A percentile compares a stretch with the other conserved stretches of the same genome.
These are phyloP conservation scores for Vimba vimba DNA, from an alignment of 2,113 vertebrate genomes.

Conservation along the genomic window DNA sequence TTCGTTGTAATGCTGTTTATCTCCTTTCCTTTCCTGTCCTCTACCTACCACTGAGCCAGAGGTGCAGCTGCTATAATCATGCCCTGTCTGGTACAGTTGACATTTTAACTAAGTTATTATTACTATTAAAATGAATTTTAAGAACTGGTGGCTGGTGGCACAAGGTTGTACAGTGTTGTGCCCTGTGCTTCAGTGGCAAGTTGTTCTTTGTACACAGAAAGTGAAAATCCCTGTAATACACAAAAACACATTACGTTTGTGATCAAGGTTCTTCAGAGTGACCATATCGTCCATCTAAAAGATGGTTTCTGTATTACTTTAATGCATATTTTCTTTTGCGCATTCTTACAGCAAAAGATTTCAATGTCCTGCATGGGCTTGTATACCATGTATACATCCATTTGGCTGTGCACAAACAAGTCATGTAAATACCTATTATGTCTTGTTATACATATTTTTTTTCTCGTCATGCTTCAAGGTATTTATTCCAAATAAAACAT, in stretches of 20 bases:
- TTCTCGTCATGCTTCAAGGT: conserved; percentile 73
- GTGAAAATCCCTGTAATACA: conserved; percentile 71
- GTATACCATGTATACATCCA: conserved; percentile 85
- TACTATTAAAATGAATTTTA: conserved; percentile 66
- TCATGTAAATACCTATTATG: conserved; percentile 73
- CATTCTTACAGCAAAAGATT: conserved; percentile 80
- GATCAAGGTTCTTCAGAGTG: conserved; percentile 68
- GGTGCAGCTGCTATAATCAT: conserved; percentile 66
- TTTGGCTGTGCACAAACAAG: conserved; percentile 76
- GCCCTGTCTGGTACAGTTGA: conserved; percentile 75
- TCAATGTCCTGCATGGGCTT: conserved; percentile 72
- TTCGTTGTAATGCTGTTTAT: conserved; percentile 47
- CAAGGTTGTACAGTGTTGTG: conserved; percentile 59
- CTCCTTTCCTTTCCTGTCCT: conserved; percentile 26
- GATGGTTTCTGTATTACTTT: conserved; percentile 69
- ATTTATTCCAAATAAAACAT: conserved; percentile 82
- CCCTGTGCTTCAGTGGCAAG: conserved; percentile 60
- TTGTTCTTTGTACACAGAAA: conserved; percentile 61
- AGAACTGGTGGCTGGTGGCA: conserved; percentile 58
- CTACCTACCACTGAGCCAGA: conserved; percentile 63
- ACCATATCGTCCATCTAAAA: conserved; percentile 69
- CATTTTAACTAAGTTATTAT: conserved; percentile 76
- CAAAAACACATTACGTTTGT: conserved; percentile 63
- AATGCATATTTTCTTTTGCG: conserved; percentile 72
- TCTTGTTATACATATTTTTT: conserved; percentile 60